Conservation (phyloP, 2,113 vertebrate species). For the Pseudopipra pipra region DNA sequence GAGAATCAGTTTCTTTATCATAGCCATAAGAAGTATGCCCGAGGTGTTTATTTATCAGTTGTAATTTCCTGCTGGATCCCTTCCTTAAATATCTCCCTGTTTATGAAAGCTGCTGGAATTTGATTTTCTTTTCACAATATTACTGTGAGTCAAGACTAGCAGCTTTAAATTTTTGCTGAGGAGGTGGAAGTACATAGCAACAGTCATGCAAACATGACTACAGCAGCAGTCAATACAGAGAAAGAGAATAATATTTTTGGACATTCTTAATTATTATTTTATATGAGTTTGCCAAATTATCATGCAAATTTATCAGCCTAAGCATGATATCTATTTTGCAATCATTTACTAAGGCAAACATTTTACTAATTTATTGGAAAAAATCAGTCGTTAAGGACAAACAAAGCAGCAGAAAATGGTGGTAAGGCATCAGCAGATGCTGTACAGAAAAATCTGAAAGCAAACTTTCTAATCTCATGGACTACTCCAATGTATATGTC, state of each 20-base stretch:
- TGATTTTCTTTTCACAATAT: background rate
- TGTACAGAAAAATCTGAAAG: background rate
- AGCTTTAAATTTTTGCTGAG: conserved; percentile 13
- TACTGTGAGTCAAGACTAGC: background rate
- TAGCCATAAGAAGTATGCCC: background rate
- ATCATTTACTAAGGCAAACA: background rate
- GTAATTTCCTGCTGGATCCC: background rate
- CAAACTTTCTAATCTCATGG: background rate
- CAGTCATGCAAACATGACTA: background rate
- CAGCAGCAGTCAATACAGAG: background rate
- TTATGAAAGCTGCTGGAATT: conserved; percentile 1
- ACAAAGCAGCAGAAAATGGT: background rate
- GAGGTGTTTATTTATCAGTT: background rate
- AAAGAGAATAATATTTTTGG: background rate
- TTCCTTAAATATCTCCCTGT: background rate
- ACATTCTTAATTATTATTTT: background rate
- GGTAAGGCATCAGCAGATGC: background rate
- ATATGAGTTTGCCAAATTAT: background rate
- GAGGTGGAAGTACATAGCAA: background rate
- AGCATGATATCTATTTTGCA: background rate
- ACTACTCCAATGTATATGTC: background rate
- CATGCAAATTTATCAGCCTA: background rate
- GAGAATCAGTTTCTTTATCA: background rate
- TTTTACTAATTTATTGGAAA: background rate
- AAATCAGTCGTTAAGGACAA: background rate